Evolutionary conservation across 2,888 invertebrate genomes (phyloP), one percentile per base, ranked within the genome.

Genomic region (Pherbina coryleti): DNA sequence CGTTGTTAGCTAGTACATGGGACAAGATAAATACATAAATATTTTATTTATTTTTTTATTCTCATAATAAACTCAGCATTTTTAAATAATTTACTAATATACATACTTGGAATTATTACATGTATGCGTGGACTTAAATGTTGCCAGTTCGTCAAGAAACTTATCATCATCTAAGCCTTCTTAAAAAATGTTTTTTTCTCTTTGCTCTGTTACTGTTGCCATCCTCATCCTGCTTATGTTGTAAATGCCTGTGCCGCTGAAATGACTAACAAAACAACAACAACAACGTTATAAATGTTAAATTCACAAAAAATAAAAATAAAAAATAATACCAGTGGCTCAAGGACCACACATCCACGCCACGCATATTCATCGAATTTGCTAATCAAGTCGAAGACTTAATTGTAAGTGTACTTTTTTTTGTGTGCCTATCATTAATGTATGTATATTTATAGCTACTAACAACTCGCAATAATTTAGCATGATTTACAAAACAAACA

Each of bases 261-360:
- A 31, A n/a, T n/a, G 17, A 31, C 64, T 31, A n/a, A 14, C 22
- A 49, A 69, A 28, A 22, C 44, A 69, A 69, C 44, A 49, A 51
- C 28, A 7, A 51, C 49, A 22, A 19, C n/a, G 55, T 22, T 11
- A 7, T 64, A 19, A n/a, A 9, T 19, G 8, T 25, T 67, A 69
- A 67, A 62, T 67, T 73, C 60, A 60, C 53, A 74, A 74, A 73
- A 64, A 66, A 49, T 7, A 31, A 31, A 19, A 34, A 57, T 5
- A 57, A 22, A 51, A 34, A 62, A n/a, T 14, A 51, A 37, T 28
- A 5, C 37, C 64, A 93, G 93, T 95, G 95, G 95, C 91, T 94
- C 92, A 94, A 94, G 89, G 94, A 94, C 91, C 93, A 94, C 91
- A 93, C 93, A 83, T 92, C 92, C 83, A 91, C 93, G 87, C 93